Conservation (phyloP, 2,113 vertebrate genomes). For the Oncorhynchus masou region DNA sequence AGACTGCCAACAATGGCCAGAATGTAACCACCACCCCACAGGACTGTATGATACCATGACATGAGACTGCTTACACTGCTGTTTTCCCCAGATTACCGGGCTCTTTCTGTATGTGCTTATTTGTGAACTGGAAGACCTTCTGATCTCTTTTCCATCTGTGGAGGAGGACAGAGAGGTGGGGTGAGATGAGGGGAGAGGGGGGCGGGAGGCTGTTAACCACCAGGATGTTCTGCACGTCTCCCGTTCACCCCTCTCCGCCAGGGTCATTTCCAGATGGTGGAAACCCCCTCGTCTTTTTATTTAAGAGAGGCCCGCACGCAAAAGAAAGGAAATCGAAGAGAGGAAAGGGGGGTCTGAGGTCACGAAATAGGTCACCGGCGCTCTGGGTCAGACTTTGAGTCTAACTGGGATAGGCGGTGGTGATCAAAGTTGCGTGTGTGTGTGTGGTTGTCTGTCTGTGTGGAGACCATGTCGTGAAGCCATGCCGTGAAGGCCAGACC, state of each 20-base stretch:
- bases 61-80: too few relatives aligned
- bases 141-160: background rate
- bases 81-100: too few relatives aligned
- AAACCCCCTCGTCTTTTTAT: background rate
- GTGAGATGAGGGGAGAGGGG: background rate
- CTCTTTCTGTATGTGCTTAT: too few relatives aligned
- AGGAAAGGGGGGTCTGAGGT: background rate
- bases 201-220: background rate
- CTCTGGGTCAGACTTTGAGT: too few relatives aligned
- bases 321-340: constrained; percentile 14
- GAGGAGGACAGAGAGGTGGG: background rate
- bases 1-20: too few relatives aligned
- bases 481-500: too few relatives aligned
- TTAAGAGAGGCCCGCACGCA: background rate
- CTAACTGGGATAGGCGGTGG: background rate
- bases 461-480: background rate
- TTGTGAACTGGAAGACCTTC: too few relatives aligned
- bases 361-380: background rate
- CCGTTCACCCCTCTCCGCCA: too few relatives aligned
- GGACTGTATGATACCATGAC: too few relatives aligned
- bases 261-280: background rate
- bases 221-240: too few relatives aligned
- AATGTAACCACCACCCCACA: too few relatives aligned
- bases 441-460: background rate
- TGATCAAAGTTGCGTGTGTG: background rate